Evolutionary conservation across 1,140 invertebrate species (phyloP), one percentile per base, ranked within the genome.

Genomic region (Pygmarrhopalites habei): DNA sequence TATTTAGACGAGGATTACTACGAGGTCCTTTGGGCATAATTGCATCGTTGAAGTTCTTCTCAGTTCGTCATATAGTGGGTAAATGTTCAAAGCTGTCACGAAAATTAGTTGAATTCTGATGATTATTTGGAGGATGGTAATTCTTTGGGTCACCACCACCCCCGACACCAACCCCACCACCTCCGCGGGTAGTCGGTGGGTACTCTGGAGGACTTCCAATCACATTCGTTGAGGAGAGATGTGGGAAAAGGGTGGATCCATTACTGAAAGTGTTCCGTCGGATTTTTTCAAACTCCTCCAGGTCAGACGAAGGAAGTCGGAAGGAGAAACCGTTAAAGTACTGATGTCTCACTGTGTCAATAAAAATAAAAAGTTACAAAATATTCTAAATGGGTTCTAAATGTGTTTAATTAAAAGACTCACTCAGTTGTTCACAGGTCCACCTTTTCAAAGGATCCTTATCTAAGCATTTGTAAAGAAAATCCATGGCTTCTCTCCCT

Each of bases 381-480:
- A n/a, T n/a, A n/a, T n/a, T n/a, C n/a, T n/a, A n/a, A n/a, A n/a
- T n/a, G n/a, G n/a, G n/a, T n/a, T n/a, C n/a, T n/a, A n/a, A n/a
- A n/a, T n/a, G n/a, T 86, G 62, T 86, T 82, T 75, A 96, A 94
- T 75, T 95, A 94, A 1, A 85, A 81, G 76, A 98, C 95, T 60
- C 85, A 81, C 17, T 76, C 21, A 98, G 79, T 75, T 95, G 88
- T 70, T 93, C 89, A 51, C 67, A 69, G 0, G 89, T 89, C 86
- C 88, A 90, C 70, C 96, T 80, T 74, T 89, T 85, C 51, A 84
- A 81, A 0, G 95, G 95, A 78, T 98, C 92, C 77, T 93, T 94
- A 73, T 95, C 90, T 53, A 99, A 76, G 74, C 95, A 98, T 83
- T 89, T 92, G 86, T 92, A 76, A 19, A 95, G 78, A 78, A 97